Conservation (phyloP, 2,113 vertebrate species). For the Elephas maximus region DNA sequence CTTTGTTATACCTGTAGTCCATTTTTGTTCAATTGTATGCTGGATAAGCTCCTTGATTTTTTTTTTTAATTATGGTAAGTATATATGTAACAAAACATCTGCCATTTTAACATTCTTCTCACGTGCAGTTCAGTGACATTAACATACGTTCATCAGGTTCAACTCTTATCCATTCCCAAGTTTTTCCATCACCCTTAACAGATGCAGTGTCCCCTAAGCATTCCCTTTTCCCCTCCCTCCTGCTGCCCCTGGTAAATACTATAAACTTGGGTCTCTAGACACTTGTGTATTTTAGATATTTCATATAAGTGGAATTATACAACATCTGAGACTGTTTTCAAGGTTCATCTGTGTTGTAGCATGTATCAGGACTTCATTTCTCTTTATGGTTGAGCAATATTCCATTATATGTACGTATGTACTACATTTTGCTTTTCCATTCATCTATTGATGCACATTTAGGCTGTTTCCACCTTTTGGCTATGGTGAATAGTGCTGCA, state of each 20-base stretch:
- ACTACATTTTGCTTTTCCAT: neutral
- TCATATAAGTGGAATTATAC: neutral
- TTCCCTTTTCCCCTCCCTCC: neutral
- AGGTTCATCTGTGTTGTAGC: neutral
- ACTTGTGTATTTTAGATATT: neutral
- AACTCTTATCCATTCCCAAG: neutral
- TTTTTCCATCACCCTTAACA: neutral
- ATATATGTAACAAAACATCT: neutral
- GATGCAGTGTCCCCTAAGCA: neutral
- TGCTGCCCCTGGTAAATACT: neutral
- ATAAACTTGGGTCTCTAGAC: neutral
- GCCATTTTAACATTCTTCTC: neutral
- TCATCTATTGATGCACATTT: neutral
- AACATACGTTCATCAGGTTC: neutral
- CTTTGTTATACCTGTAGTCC: neutral
- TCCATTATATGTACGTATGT: neutral
- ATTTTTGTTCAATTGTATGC: neutral
- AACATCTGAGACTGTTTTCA: neutral
- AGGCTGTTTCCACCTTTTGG: neutral
- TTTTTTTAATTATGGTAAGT: neutral
- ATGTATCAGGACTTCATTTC: neutral
- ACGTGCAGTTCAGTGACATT: neutral
- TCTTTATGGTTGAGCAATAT: neutral
- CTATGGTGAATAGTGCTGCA: neutral
- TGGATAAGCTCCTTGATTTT: neutral